Evolutionary conservation across 2,888 invertebrate species (phyloP).

Genomic region (Heliconius erato): DNA sequence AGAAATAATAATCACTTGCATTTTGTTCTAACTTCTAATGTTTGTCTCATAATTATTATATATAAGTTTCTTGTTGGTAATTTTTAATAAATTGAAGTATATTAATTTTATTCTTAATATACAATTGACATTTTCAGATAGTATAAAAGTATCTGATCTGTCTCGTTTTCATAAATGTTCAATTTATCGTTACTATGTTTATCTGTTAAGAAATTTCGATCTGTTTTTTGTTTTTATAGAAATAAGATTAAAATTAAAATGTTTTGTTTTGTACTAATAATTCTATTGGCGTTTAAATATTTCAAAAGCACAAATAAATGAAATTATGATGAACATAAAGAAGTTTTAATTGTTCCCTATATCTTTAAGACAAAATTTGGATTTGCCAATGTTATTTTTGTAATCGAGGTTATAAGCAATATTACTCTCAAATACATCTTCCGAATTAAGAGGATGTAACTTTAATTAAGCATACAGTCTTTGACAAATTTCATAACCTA

Average conservation of each 20-base stretch:
- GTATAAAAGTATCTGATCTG: not conserved
- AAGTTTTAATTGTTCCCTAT: not conserved
- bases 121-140: not conserved
- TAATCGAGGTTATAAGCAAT: conserved; percentile 14
- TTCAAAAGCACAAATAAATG: conserved; percentile 16
- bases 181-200: not conserved
- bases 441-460: not conserved
- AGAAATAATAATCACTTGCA: not conserved
- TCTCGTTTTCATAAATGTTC: not conserved
- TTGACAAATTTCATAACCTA: conserved; percentile 35
- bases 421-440: not conserved
- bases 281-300: not conserved
- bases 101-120: not conserved
- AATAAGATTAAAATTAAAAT: not conserved
- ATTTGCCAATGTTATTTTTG: not conserved
- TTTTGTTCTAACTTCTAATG: not conserved
- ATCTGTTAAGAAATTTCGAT: not conserved
- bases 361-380: not conserved
- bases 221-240: conserved; percentile 16
- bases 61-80: not conserved
- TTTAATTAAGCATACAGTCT: conserved; percentile 2
- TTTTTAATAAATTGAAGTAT: not conserved
- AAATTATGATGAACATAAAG: not conserved
- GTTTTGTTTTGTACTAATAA: not conserved
- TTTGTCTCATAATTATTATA: not conserved